A percentile compares a stretch with the other conserved stretches of the same genome.
Conservation (phyloP, 2,888 invertebrate species). For the Cephus pygmeus region DNA sequence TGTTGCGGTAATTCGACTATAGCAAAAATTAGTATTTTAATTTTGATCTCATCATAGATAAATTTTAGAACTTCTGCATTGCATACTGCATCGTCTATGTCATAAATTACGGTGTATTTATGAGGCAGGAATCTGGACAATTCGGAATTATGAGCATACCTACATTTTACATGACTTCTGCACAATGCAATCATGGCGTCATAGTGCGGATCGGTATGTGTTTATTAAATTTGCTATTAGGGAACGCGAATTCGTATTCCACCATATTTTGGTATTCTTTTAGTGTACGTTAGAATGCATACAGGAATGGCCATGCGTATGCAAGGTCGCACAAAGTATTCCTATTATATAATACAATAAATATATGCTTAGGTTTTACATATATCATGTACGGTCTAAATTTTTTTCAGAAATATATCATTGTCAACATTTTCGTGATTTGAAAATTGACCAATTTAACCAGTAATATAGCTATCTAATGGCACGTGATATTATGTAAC, state of each 20-base stretch:
- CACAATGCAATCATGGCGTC: neutral
- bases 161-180: neutral
- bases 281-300: neutral
- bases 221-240: constrained; percentile 56
- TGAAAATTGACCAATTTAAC: too few relatives aligned
- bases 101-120: neutral
- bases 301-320: neutral
- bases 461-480: too few relatives aligned
- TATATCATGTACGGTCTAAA: too few relatives aligned
- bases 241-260: constrained; percentile 7
- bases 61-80: neutral
- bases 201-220: constrained; percentile 43
- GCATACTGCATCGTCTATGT: neutral
- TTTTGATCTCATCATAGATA: neutral
- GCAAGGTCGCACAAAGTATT: too few relatives aligned
- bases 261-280: neutral
- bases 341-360: too few relatives aligned
- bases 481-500: too few relatives aligned
- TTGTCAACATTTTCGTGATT: too few relatives aligned
- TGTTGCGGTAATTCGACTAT: too few relatives aligned
- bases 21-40: neutral
- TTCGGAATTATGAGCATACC: neutral
- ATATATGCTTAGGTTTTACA: too few relatives aligned
- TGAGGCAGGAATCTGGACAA: neutral
- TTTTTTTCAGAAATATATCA: too few relatives aligned